These are phyloP conservation scores for Baronia brevicornis DNA, from an alignment of 2,888 invertebrate species.

Conservation along the genomic window DNA sequence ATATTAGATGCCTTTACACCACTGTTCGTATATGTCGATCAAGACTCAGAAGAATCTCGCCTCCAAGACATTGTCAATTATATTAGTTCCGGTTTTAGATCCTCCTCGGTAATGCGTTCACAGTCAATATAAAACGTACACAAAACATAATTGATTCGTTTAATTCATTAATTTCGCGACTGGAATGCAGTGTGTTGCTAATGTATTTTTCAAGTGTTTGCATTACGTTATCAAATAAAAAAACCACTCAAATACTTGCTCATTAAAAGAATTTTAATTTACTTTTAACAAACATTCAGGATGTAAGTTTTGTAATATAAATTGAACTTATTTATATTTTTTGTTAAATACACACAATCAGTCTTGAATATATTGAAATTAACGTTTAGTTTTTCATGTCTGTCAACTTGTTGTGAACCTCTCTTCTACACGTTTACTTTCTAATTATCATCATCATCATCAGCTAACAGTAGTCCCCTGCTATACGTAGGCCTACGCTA, in stretches of 20 bases:
- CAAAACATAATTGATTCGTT: constrained; percentile 52
- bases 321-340: constrained; percentile 8
- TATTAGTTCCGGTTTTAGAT: constrained; percentile 66
- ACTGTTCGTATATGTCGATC: constrained; percentile 8
- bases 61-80: constrained; percentile 50
- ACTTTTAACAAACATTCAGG: constrained; percentile 12
- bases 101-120: constrained; percentile 55
- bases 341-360: constrained; percentile 3
- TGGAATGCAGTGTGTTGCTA: constrained; percentile 32
- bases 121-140: constrained; percentile 33
- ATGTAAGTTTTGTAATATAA: constrained; percentile 12
- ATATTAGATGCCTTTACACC: constrained; percentile 54
- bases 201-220: constrained; percentile 20
- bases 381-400: constrained; percentile 5
- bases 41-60: constrained; percentile 20
- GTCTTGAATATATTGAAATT: constrained; percentile 2
- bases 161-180: constrained; percentile 42
- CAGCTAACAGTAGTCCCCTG: too few species aligned
- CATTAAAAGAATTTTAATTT: constrained; percentile 11
- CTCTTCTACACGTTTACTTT: too few species aligned
- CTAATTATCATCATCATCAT: too few species aligned
- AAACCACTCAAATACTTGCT: constrained; percentile 9
- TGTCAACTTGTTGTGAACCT: too few species aligned
- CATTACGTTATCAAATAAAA: constrained; percentile 10
- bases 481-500: too few species aligned